Evolutionary conservation across 2,888 invertebrate genomes (phyloP), one percentile per base, ranked within the genome.

Genomic region (Pantelozetes paolii): DNA sequence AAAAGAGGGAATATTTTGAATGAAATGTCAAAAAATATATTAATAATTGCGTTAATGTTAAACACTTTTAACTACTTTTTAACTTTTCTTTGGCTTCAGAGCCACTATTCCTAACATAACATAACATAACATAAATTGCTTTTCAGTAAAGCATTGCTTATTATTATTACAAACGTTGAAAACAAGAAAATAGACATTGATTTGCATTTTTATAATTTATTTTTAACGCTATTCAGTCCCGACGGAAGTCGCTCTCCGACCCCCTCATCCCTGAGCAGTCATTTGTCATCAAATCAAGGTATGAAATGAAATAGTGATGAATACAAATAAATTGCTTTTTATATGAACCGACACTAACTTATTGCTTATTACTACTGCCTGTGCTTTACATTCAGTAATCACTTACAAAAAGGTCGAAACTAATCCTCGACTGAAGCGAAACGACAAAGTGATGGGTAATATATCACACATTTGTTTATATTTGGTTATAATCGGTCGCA

Each of bases 231-330:
- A n/a, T 42, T 9, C 70, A 74, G 74, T 72, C 72, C 72, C 13
- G 76, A 76, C 32, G 74, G 72, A 40, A 71, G 71, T 42, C 72
- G 72, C 32, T 74, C 76, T 23, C 70, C 76, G 26, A 72, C 76
- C 26, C 74, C 76, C 30, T 74, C 74, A 6, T 74, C 76, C 18
- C 26, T 71, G 20, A 74, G 57, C 30, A 76, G 74, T 74, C 76
- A 71, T 62, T 72, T 76, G 28, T 70, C 74, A 45, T 74, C 74
- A 23, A 76, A 72, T 42, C 75, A 74, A 76, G 74, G 74, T 74
- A 74, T 45, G 71, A 57, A 74, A 36, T 40, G n/a, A 30, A 40
- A 20, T 15, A 8, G 15, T 32, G 8, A 59, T 20, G n/a, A 30
- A 20, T n/a, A 15, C 36, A 40, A 57, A 15, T 30, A 15, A 15